These are phyloP conservation scores for Lytechinus variegatus DNA, from an alignment of 35 echinoderm and acorn worm genomes.

Conservation along the genomic window DNA sequence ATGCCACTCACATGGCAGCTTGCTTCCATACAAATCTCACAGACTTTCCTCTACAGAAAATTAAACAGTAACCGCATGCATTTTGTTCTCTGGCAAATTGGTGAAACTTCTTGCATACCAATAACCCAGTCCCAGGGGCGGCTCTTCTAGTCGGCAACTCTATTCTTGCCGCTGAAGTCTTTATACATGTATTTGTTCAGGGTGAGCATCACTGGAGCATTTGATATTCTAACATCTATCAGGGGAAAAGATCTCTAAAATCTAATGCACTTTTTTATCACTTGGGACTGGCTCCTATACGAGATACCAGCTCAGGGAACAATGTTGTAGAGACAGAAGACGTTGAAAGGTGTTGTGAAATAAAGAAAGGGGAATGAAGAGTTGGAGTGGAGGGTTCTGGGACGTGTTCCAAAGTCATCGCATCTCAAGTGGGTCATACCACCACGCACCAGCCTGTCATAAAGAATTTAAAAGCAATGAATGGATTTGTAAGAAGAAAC, in stretches of 20 bases:
- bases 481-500: neutral
- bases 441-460: neutral
- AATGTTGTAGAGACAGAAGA: neutral
- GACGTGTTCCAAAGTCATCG: neutral
- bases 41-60: neutral
- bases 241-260: neutral
- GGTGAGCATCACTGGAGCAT: neutral
- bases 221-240: neutral
- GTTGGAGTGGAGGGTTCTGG: neutral
- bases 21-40: neutral
- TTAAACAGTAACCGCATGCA: neutral
- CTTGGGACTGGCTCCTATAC: neutral
- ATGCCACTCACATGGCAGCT: neutral
- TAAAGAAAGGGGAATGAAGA: neutral
- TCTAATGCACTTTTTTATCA: neutral
- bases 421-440: neutral
- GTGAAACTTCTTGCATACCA: neutral
- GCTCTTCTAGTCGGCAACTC: neutral
- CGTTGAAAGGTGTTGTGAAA: neutral
- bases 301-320: neutral
- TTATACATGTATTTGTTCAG: neutral
- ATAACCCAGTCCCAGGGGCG: neutral
- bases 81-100: neutral
- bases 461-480: neutral
- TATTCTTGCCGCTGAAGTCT: neutral